Percentiles rank a stretch among this genome's conserved stretches.
phyloP scores from a whole-genome alignment of 2,113 vertebrate genomes.

The Periophthalmus modestus region DNA sequence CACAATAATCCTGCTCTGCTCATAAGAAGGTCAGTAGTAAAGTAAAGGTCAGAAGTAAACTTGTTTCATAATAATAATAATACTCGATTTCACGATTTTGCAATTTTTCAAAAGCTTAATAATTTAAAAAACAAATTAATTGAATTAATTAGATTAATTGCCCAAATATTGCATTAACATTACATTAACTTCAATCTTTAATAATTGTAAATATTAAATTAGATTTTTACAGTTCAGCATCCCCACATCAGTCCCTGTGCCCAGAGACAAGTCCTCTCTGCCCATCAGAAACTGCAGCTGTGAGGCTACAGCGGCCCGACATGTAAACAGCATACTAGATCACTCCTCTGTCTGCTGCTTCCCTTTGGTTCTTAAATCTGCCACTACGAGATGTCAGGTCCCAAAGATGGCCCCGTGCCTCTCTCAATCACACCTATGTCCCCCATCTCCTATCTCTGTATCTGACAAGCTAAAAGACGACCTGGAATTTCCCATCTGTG shows the following conservation, averaged over 20 bases:
- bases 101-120: too few species aligned
- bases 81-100: too few species aligned
- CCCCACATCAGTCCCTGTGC: not conserved
- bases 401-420: slow-evolving; percentile 62
- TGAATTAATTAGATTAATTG: too few species aligned
- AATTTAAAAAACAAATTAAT: too few species aligned
- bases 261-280: not conserved
- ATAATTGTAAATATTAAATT: not conserved
- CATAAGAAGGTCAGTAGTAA: too few species aligned
- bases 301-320: slow-evolving; percentile 15
- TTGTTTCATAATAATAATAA: too few species aligned
- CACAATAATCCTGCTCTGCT: too few species aligned
- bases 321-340: slow-evolving; percentile 35
- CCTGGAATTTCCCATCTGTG: slow-evolving; percentile 68
- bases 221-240: not conserved
- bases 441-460: slow-evolving; percentile 56
- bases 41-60: too few species aligned
- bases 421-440: slow-evolving; percentile 71
- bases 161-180: too few species aligned
- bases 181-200: not conserved
- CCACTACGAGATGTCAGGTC: slow-evolving; percentile 57
- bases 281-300: slow-evolving; percentile 33
- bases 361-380: slow-evolving; percentile 53
- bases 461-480: slow-evolving; percentile 64
- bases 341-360: slow-evolving; percentile 26